phyloP scores from a whole-genome alignment of 2,113 vertebrate species.

The Craseonycteris thonglongyai region DNA sequence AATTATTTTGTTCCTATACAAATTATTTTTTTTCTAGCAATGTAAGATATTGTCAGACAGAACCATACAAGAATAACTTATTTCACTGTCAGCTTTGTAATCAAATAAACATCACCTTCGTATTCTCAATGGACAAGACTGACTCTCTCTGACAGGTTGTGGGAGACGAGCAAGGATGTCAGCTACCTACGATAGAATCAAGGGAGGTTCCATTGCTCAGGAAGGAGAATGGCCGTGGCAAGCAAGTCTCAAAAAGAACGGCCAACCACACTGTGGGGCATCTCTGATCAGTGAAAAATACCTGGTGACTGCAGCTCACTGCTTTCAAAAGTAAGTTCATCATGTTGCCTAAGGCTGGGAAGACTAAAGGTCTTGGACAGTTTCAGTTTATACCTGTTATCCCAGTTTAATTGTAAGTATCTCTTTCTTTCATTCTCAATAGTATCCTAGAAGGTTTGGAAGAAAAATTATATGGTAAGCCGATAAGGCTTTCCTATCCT shows the following conservation, averaged over 20 bases:
- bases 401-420: too few relatives aligned
- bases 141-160: conserved; percentile 48
- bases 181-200: conserved; percentile 80
- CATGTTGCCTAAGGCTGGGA: not conserved
- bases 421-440: not conserved
- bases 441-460: not conserved
- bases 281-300: conserved; percentile 82
- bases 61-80: not conserved
- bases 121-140: not conserved
- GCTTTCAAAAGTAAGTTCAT: conserved; percentile 72
- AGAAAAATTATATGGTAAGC: not conserved
- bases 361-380: fast-evolving
- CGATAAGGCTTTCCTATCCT: not conserved
- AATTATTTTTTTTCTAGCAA: not conserved
- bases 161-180: conserved; percentile 64
- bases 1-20: not conserved
- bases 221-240: conserved; percentile 89
- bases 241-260: conserved; percentile 84
- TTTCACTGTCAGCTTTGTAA: not conserved
- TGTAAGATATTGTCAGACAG: not conserved
- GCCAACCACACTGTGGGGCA: conserved; percentile 84
- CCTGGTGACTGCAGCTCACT: conserved; percentile 88
- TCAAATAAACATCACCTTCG: not conserved
- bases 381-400: not conserved
- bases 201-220: conserved; percentile 79